Base-by-base conservation (phyloP, 2,113 vertebrate genomes). In the Ariopsis seemanni region DNA sequence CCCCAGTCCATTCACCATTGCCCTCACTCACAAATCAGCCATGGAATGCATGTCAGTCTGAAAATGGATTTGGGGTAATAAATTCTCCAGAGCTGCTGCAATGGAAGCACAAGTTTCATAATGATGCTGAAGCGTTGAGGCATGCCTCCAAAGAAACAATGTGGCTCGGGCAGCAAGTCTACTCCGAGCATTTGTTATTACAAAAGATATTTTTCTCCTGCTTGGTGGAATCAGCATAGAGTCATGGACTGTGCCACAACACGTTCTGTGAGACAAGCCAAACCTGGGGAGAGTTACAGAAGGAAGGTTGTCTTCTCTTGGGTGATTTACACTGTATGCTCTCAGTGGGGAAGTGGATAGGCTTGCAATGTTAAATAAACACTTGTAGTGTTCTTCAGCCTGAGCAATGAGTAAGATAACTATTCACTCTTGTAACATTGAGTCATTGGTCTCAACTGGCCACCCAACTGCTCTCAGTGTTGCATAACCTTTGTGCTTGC, bases 41-140 rank as follows among this genome's bases (percentile, higher is more conserved):
- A 91, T 95, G 95, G 96, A 97, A 97, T 97, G 96, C 86, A 87
- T 96, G 95, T 96, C 95, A 95, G 94, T 93, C 93, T 93, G 94
- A 95, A 95, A 97, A 92, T 95, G 94, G 86, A 96, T 95, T 95
- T 95, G 91, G 87, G 95, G 94, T 93, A 95, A 96, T 97, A 97
- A 95, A 96, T 95, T 93, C 82, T 88, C 94, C 30, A 92, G 88
- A 93, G 94, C 94, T 94, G 94, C 82, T 94, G 95, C 94, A 93
- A 94, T 94, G 94, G 92, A 92, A 92, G 89, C 72, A 53, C 50
- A 92, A 90, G 92, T 94, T 95, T 95, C 94, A 94, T 95, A 94
- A 94, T 65, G 92, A 91, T 91, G 71, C 81, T 10, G 94, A 96
- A 93, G 88, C 89, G 95, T 96, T 95, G 90, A 86, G 96, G 96